A percentile compares a stretch with the other conserved stretches of the same genome.
Evolutionary conservation across 2,888 invertebrate genomes (phyloP).

Genomic region (Tinea trinotella): DNA sequence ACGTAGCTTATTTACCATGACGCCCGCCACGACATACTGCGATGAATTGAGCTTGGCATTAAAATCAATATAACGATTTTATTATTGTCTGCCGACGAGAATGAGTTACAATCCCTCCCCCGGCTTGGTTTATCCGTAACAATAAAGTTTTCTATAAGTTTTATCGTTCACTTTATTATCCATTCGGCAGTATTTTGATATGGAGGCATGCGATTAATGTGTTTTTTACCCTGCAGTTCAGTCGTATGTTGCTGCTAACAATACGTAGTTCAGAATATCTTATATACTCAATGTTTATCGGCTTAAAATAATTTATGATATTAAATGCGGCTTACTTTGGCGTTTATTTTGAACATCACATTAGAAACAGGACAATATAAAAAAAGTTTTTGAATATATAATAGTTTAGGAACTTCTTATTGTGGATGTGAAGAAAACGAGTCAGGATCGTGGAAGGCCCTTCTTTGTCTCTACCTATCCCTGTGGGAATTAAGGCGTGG

Average conservation of each 20-base stretch:
- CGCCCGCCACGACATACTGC: conserved; percentile 39
- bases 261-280: too few species aligned
- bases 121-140: not conserved
- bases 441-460: too few species aligned
- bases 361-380: too few species aligned
- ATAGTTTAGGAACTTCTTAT: too few species aligned
- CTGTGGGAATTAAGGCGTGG: too few species aligned
- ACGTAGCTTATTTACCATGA: conserved; percentile 58
- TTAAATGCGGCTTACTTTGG: too few species aligned
- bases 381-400: too few species aligned
- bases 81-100: conserved; percentile 33
- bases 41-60: conserved; percentile 60
- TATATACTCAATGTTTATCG: not conserved
- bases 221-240: not conserved
- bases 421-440: too few species aligned
- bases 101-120: conserved; percentile 7
- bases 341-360: too few species aligned
- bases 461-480: too few species aligned
- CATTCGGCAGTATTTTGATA: not conserved
- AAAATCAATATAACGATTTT: conserved; percentile 66
- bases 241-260: too few species aligned
- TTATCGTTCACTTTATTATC: not conserved
- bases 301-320: too few species aligned
- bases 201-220: not conserved
- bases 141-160: not conserved